Evolutionary conservation across 1,140 invertebrate genomes (phyloP), one percentile per base, ranked within the genome.

Genomic region (Rhyzopertha dominica): DNA sequence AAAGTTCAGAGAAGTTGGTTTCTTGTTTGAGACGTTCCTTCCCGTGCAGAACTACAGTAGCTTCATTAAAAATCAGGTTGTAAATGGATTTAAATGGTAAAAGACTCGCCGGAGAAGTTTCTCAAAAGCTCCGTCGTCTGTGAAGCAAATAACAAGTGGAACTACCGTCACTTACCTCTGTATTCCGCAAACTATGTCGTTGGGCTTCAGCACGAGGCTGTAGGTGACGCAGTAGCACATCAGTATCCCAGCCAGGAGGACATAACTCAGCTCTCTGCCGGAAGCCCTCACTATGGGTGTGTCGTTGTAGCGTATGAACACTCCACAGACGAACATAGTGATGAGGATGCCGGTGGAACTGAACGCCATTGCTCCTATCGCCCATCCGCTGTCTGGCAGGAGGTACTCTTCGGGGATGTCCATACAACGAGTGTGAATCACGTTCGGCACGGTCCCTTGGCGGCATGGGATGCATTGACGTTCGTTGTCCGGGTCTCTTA

Each of bases 281-380:
- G 88, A 89, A 1, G 91, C 91, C 48, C 90, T 79, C 22, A 95
- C 91, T 18, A 95, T 85, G 1, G 90, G 90, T 1, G 90, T 92
- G 49, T 88, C 78, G 58, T 87, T 84, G 65, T 89, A 80, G 36
- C 68, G 66, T 28, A 75, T 63, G 58, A 87, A 85, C 2, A 85
- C 77, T 4, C 75, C 70, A 5, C 73, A 73, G 1, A 85, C 78
- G 60, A 81, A 83, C 50, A 81, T 65, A 0, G 85, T 89, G 43
- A 90, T 74, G 35, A 90, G 63, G 43, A 91, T 87, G 17, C 90
- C 90, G 5, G 79, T 74, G 4, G 84, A 75, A 28, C 82, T 84
- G 58, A 87, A 82, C 9, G 80, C 75, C 85, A 87, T 92, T 1
- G 91, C 91, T 0, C 87, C 89, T 37, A 95, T 90, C 1, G 90